phyloP scores from a whole-genome alignment of 92 coral and sea anemone species.

The Chrysogorgia sp. region DNA sequence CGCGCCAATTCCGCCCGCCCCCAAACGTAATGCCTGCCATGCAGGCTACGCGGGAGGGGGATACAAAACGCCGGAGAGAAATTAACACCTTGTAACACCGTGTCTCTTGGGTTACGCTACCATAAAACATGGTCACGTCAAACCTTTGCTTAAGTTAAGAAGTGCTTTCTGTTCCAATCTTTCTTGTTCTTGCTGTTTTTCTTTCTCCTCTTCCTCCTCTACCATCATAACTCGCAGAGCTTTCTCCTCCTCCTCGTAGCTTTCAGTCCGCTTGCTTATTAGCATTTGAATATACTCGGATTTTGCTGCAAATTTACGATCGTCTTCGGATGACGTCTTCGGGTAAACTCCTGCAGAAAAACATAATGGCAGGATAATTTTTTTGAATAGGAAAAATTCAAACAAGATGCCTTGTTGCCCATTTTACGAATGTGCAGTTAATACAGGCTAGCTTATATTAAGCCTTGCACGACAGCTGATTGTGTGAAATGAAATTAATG shows the following conservation, averaged over 20 bases:
- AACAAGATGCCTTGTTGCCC: no score
- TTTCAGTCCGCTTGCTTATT: slow-evolving; percentile 59
- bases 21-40: no score
- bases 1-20: no score
- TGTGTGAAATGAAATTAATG: no score
- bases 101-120: background rate
- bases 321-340: slow-evolving; percentile 70
- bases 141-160: slow-evolving; percentile 40
- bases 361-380: background rate
- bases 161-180: slow-evolving; percentile 67
- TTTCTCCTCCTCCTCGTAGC: slow-evolving; percentile 88
- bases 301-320: slow-evolving; percentile 63
- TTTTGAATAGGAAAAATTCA: no score
- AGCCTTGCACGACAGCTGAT: no score
- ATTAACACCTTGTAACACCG: background rate
- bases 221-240: slow-evolving; percentile 86
- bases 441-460: no score
- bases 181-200: slow-evolving; percentile 74
- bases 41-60: background rate
- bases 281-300: slow-evolving; percentile 64
- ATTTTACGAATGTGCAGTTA: no score
- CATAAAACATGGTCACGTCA: background rate
- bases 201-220: slow-evolving; percentile 92
- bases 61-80: background rate
- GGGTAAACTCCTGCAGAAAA: slow-evolving; percentile 73